Evolutionary conservation across 2,888 invertebrate genomes (phyloP).

Genomic region (Lasioglossum marginatum): DNA sequence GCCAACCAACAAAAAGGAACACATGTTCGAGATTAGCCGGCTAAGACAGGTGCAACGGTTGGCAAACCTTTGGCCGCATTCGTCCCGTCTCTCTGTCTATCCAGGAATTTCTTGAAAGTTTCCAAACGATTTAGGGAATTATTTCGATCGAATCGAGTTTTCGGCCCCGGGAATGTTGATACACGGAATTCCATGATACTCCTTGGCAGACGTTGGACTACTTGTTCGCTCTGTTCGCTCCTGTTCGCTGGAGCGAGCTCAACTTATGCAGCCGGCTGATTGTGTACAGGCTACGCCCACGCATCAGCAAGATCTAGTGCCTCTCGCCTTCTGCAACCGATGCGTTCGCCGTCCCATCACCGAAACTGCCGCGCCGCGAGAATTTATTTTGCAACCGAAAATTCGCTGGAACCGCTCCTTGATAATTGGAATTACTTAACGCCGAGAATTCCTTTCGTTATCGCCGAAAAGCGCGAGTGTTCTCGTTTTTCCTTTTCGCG

Average conservation of each 20-base stretch:
- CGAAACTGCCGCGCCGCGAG: neutral
- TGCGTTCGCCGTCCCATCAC: neutral
- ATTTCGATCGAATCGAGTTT: slow-evolving; percentile 15
- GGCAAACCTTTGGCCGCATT: slow-evolving; percentile 69
- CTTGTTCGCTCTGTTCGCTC: neutral
- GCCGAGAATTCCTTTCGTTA: neutral
- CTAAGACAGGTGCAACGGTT: slow-evolving; percentile 81
- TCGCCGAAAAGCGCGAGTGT: too few species aligned
- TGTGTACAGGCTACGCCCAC: slow-evolving; percentile 15
- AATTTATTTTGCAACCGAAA: neutral
- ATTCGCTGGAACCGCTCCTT: neutral
- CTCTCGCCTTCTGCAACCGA: neutral
- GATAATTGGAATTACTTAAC: neutral
- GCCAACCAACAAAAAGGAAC: slow-evolving; percentile 81
- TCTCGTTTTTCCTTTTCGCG: neutral
- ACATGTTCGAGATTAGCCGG: slow-evolving; percentile 83
- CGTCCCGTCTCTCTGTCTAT: slow-evolving; percentile 22
- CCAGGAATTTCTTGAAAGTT: slow-evolving; percentile 13
- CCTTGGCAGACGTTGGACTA: slow-evolving; percentile 11
- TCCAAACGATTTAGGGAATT: neutral
- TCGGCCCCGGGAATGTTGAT: neutral
- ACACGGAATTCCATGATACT: slow-evolving; percentile 5
- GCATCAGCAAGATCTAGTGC: neutral
- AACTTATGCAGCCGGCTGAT: slow-evolving; percentile 37
- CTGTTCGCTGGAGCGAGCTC: neutral